Base-by-base conservation (phyloP, 2,113 vertebrate species). In the Bujurquina vittata region DNA sequence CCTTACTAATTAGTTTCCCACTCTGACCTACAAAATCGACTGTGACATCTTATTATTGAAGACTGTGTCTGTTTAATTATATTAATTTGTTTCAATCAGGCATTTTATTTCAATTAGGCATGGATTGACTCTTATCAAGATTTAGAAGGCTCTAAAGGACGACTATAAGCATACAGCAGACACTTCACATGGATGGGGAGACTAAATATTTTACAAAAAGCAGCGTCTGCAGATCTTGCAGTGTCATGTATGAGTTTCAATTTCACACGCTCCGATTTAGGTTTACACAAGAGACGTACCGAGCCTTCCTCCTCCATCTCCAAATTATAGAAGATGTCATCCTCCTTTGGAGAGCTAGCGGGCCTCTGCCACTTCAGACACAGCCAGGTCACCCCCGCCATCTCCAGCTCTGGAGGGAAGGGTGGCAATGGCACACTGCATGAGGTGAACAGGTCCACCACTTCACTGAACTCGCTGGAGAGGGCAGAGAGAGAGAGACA, bases 261-360 rank as follows among this genome's bases (percentile, higher is more conserved):
- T 75, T 40, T 61, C 40, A 60, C 20, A 61, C 7, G 6, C 31
- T 33, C 49, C 49, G 43, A 18, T 72, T 55, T 73, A 73, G 29
- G 67, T 31, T 72, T 74, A 75, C 0, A 1, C 33, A 43, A 20
- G 43, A 63, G 37, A 96, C 97, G 94, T 95, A 99, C 98, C 93
- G 96, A 98, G 91, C 96, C 96, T 92, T 98, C 97, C 93, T 99
- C 98, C 88, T 99, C 98, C 98, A 99, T 99, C 95, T 99, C 98
- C 94, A 99, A 95, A 93, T 96, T 94, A 87, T 99, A 99, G 20
- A 94, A 96, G 93, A 99, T 97, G 81, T 97, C 97, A 91, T 99
- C 98, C 92, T 98, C 98, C 84, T 97, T 97, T 23, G 97, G 97
- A 84, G 97, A 98, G 93, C 96, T 96, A 84, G 94, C 94, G 86